Base-by-base conservation (phyloP, 2,113 vertebrate genomes). In the Trachemys scripta region DNA sequence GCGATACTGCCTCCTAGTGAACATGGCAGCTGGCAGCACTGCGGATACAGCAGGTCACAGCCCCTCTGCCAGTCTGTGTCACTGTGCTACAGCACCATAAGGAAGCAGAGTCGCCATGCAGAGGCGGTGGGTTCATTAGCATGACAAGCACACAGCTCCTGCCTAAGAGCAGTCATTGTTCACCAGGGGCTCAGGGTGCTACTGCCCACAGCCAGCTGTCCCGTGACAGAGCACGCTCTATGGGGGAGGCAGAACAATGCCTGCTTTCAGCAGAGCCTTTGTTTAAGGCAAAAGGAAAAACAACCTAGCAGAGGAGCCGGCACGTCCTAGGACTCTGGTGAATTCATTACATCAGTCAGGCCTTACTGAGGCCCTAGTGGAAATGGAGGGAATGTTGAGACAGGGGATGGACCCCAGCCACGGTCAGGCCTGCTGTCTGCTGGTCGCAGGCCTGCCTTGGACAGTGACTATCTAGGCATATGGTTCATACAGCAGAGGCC, bases 141-240 rank as follows among this genome's bases (percentile, higher is more conserved):
- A 89, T 72, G 80, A 82, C 38, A 51, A 57, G 84, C 87, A 82
- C 81, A 86, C n/a, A 42, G 82, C 78, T 65, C 38, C 87, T 38
- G 65, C 5, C 83, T 85, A 51, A 85, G 83, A 93, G 85, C 50
- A 19, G 47, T 59, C 87, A 83, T 93, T 49, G 45, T 92, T 88
- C 83, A 51, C 80, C 75, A 85, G 87, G 83, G 65, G 85, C 56
- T 75, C 75, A 57, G 87, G 76, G 87, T 80, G 76, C 87, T 59
- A 38, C 69, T 69, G 87, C 82, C 85, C 87, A 89, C 92, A 86
- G 88, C 75, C 84, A 47, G 53, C 83, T 93, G 88, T 84, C 82
- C 90, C 89, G 2, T 38, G 84, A 85, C 57, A 38, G 42, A 85
- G 51, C 57, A 72, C 59, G 75, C 85, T 62, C 82, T 85, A 51